These are phyloP conservation scores for Empidonax alnorum DNA, from an alignment of 2,113 vertebrate genomes.

Conservation along the genomic window DNA sequence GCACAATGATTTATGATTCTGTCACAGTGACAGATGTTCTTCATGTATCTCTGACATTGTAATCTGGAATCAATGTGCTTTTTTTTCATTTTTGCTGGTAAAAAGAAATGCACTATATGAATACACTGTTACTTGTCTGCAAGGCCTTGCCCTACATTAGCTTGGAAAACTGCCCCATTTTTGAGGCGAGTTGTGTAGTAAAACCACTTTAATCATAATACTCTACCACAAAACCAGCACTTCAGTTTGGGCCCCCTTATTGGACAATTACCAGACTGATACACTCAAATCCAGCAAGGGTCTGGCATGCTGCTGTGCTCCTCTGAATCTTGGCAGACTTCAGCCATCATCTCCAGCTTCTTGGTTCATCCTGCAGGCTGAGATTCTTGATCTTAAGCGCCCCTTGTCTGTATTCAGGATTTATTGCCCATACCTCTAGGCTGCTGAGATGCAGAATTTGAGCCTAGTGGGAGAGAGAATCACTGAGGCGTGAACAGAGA, in stretches of 20 bases:
- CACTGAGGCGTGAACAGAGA: background rate
- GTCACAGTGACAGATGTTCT: conserved; percentile 59
- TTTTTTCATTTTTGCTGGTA: background rate
- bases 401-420: background rate
- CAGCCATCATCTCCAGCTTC: background rate
- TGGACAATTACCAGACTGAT: background rate
- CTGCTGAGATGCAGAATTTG: background rate
- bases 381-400: background rate
- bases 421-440: background rate
- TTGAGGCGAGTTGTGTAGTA: background rate
- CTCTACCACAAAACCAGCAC: background rate
- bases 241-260: background rate
- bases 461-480: background rate
- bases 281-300: background rate
- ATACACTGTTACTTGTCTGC: background rate
- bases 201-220: background rate
- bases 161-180: background rate
- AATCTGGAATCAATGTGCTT: conserved; percentile 13
- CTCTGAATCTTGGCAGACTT: background rate
- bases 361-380: background rate
- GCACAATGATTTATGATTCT: conserved; percentile 38
- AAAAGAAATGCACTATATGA: background rate
- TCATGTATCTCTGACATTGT: conserved; percentile 11
- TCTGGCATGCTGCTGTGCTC: background rate
- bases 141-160: background rate